Base-by-base conservation (phyloP, 2,888 invertebrate genomes). In the Spodoptera littoralis region DNA sequence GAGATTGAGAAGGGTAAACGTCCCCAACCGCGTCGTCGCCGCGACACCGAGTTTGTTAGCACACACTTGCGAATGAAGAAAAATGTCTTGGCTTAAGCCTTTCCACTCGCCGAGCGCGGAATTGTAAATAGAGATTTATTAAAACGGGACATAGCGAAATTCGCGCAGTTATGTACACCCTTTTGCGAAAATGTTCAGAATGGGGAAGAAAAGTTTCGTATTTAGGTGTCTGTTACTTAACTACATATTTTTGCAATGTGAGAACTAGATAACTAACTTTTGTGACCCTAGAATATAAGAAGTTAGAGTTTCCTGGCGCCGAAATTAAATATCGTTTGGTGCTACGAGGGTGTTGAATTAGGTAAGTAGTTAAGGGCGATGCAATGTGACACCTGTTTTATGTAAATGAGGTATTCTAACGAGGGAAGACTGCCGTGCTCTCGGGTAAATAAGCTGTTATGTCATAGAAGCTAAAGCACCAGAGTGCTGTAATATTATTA, bases 91-190 rank as follows among this genome's bases (percentile, higher is more conserved):
- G 91, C 91, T 91, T 92, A 93, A 92, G 92, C 90, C 92, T 90
- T 89, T 89, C 90, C 90, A 89, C 92, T 90, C 90, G 85, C 86
- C 88, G 89, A 85, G 89, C 88, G 86, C 84, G 83, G 90, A 90
- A 90, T 90, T 89, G 91, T 90, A 92, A 93, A 94, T 93, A 92
- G 90, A 94, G 93, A 93, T 94, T 94, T 94, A 94, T 93, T 92
- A 92, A 91, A 92, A 91, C 90, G 90, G 90, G 90, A 89, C 89
- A 89, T 82, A 82, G 88, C 85, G 85, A 87, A 88, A 88, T 88
- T 89, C 87, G 77, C 85, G 79, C 81, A 76, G 84, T 88, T 90
- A 79, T 69, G 70, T 72, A 90, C 87, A 87, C 87, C 85, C 86
- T 84, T 83, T 82, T 84, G 80, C 76, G 80, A 82, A 76, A 81